Evolutionary conservation across 2,888 invertebrate genomes (phyloP).

Genomic region (Buathra laborator): DNA sequence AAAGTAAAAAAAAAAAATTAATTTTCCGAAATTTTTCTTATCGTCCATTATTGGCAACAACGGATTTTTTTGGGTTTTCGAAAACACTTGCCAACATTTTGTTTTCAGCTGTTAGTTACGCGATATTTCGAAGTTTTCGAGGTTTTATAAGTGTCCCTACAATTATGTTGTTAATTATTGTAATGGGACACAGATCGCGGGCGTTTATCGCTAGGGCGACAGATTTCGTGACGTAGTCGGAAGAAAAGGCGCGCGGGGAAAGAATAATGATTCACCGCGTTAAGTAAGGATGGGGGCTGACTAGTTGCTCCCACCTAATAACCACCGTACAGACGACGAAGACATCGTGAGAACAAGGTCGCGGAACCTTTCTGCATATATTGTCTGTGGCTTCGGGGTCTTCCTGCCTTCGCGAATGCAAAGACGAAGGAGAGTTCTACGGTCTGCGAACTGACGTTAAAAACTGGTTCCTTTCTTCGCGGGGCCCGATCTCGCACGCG

Average conservation of each 20-base stretch:
- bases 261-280: slow-evolving; percentile 63
- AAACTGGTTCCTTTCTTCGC: slow-evolving; percentile 78
- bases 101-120: too few species aligned
- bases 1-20: too few species aligned
- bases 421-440: slow-evolving; percentile 58
- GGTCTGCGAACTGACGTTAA: slow-evolving; percentile 70
- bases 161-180: slow-evolving; percentile 3
- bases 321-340: slow-evolving; percentile 54
- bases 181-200: background rate
- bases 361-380: slow-evolving; percentile 58
- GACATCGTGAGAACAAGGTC: slow-evolving; percentile 71
- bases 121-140: background rate
- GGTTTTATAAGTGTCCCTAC: background rate
- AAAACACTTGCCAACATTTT: too few species aligned
- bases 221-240: background rate
- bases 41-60: too few species aligned
- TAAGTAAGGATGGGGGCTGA: slow-evolving; percentile 61
- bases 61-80: too few species aligned
- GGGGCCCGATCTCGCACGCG: slow-evolving; percentile 39
- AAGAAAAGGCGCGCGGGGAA: slow-evolving; percentile 44
- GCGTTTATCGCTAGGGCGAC: slow-evolving; percentile 35
- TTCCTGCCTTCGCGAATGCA: slow-evolving; percentile 64
- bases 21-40: too few species aligned
- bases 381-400: slow-evolving; percentile 56
- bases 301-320: slow-evolving; percentile 58